Evolutionary conservation across 2,113 vertebrate species (phyloP).

Genomic region (Neopipo cinnamomea): DNA sequence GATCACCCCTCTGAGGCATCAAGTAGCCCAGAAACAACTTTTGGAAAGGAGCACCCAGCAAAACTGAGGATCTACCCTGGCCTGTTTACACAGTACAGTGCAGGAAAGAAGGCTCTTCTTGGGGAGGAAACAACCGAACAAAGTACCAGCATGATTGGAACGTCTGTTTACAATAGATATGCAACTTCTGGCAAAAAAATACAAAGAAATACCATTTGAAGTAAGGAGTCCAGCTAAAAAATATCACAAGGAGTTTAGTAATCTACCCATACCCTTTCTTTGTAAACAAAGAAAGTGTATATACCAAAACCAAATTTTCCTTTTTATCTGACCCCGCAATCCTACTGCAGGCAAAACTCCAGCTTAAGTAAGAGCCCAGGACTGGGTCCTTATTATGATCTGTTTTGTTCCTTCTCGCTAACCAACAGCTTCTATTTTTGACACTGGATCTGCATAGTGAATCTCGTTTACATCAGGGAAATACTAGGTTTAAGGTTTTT

Average conservation of each 20-base stretch:
- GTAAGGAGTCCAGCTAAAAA: not conserved
- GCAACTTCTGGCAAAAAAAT: constrained; percentile 32
- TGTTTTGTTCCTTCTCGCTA: constrained; percentile 11
- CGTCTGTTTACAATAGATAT: not conserved
- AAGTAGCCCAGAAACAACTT: not conserved
- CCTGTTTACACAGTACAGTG: not conserved
- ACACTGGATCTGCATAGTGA: constrained; percentile 31
- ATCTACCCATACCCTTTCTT: not conserved
- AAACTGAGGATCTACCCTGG: not conserved
- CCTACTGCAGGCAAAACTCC: constrained; percentile 18
- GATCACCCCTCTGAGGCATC: not conserved
- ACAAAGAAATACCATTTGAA: not conserved
- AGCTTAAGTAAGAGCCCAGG: constrained; percentile 3
- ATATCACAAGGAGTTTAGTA: not conserved
- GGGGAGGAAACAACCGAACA: not conserved
- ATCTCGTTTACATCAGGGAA: constrained; percentile 24
- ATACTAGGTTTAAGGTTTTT: not conserved
- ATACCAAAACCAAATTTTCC: not conserved
- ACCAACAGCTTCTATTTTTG: constrained; percentile 49
- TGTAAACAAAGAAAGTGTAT: constrained; percentile 9
- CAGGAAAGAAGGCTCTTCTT: not conserved
- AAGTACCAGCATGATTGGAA: not conserved
- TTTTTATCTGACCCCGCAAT: constrained; percentile 4
- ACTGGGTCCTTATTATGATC: not conserved
- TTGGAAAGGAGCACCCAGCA: not conserved